Base-by-base conservation (phyloP, 2,888 invertebrate genomes). In the Papilio elwesi region DNA sequence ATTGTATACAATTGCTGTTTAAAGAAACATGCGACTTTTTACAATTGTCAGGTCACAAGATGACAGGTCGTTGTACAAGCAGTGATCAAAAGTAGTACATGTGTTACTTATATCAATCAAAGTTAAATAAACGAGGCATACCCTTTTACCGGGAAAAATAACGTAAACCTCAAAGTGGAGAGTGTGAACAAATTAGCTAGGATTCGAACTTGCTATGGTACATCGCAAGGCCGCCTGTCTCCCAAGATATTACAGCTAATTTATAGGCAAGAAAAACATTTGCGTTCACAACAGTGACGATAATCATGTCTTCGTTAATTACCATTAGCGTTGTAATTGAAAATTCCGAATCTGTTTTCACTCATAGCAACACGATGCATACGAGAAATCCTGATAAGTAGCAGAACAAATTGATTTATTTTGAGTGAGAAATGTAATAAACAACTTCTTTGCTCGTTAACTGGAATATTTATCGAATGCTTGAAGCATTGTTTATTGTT, bases 241-340 rank as follows among this genome's bases (percentile, higher is more conserved):
- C 6, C 43, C 15, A n/a, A 62, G 43, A n/a, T 15, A n/a, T 59
- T 8, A 43, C 15, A 6, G 12, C 26, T 15, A 38, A 43, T 62
- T 43, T 43, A 43, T 12, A 43, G n/a, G 15, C 11, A 6, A 43
- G n/a, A 62, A 62, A 59, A 59, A 11, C 9, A 26, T 6, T 59
- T 9, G 10, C 43, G 43, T 15, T 62, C 59, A 62, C n/a, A 43
- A 62, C 5, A 43, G 15, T 62, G n/a, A 62, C 59, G 59, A 62
- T 43, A 62, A 62, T 62, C 43, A 15, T 43, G 59, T 5, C 59
- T 36, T 57, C 36, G 43, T 62, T 62, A 62, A 62, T 62, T 62
- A 38, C 38, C 36, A 62, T 43, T n/a, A 43, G 59, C 59, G 43
- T 43, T 43, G 43, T 43, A 9, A 62, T 43, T 38, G 43, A 36